Conservation (phyloP, 1,140 invertebrate species). For the Notospermus geniculatus region DNA sequence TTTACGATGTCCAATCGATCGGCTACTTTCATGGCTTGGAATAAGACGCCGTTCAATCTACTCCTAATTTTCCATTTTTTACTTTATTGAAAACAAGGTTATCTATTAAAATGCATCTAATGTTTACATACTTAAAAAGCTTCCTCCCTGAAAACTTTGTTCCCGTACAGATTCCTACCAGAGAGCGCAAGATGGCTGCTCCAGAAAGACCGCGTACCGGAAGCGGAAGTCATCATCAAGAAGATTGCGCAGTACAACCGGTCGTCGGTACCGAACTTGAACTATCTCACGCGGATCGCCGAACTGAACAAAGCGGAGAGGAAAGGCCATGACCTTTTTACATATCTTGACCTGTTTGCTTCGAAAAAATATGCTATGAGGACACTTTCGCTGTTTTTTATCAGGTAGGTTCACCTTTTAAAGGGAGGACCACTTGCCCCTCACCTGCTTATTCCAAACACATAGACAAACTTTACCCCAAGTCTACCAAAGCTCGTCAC, state of each 20-base stretch:
- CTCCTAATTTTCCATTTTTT: too few species aligned
- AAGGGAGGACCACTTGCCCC: too few species aligned
- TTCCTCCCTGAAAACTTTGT: too few species aligned
- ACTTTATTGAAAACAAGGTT: too few species aligned
- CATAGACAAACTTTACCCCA: too few species aligned
- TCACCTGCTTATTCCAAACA: too few species aligned
- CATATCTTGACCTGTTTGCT: conserved; percentile 3
- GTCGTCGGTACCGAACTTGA: conserved; percentile 9
- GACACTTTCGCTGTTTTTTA: not conserved
- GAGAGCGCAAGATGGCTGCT: conserved; percentile 30
- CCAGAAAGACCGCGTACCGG: conserved; percentile 20
- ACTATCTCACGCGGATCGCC: not conserved
- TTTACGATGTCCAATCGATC: too few species aligned
- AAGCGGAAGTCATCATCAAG: conserved; percentile 23
- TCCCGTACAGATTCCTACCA: conserved; percentile 22
- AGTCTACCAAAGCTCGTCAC: too few species aligned
- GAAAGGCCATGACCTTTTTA: not conserved
- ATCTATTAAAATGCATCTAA: too few species aligned
- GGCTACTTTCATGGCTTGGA: too few species aligned
- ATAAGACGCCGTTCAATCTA: too few species aligned
- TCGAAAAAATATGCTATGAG: not conserved
- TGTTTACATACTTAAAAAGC: too few species aligned
- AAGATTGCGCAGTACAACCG: conserved; percentile 24
- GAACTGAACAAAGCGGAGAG: not conserved
- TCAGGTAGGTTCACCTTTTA: not conserved